A percentile compares a stretch with the other conserved stretches of the same genome.
These are phyloP conservation scores for Nemapogon koenigi DNA, from an alignment of 2,888 invertebrate species.

Conservation along the genomic window DNA sequence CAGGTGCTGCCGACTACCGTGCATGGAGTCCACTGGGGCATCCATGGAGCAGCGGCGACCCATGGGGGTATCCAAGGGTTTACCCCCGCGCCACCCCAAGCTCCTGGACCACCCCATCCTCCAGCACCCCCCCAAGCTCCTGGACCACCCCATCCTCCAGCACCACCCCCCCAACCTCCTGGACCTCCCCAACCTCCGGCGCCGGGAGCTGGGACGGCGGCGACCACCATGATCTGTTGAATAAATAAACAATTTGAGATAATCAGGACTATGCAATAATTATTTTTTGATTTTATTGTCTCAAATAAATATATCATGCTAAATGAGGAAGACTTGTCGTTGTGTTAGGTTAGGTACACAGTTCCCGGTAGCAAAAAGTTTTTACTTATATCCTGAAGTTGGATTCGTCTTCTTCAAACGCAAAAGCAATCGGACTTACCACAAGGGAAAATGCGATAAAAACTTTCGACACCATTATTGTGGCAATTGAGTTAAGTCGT, in stretches of 20 bases:
- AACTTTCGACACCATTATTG: constrained; percentile 40
- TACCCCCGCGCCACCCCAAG: constrained; percentile 21
- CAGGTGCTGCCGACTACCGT: constrained; percentile 36
- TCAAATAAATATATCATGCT: no score
- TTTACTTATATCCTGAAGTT: no score
- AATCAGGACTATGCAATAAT: no score
- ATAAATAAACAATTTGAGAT: not conserved
- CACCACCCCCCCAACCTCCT: constrained; percentile 15
- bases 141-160: constrained; percentile 17
- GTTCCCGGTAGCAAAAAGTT: no score
- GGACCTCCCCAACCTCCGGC: constrained; percentile 11
- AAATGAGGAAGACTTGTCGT: no score
- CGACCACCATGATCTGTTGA: constrained; percentile 32
- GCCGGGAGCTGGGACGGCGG: constrained; percentile 32
- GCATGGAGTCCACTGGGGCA: constrained; percentile 43
- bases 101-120: constrained; percentile 17
- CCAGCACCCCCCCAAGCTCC: constrained; percentile 18
- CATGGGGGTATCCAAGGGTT: constrained; percentile 52
- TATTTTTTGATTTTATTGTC: no score
- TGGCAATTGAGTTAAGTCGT: constrained; percentile 21
- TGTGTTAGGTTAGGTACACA: no score
- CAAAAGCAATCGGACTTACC: constrained; percentile 30
- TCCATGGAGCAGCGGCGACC: constrained; percentile 43
- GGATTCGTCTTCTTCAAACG: no score
- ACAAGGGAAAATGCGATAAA: constrained; percentile 32